Conservation (phyloP, 1,140 invertebrate genomes). For the Olivierus martensii region DNA sequence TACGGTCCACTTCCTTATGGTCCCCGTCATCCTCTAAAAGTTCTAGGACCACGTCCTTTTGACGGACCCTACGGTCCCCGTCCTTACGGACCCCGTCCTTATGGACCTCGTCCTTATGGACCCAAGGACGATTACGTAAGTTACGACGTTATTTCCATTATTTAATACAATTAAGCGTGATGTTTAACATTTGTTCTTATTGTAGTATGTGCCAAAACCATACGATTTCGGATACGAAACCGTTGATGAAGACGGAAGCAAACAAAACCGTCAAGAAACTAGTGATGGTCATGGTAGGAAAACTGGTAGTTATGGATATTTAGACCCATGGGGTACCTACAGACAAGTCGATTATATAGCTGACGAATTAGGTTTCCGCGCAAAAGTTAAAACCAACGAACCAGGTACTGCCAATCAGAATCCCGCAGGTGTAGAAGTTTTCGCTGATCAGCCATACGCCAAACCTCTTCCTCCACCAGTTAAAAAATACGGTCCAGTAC, state of each 20-base stretch:
- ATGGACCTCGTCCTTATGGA: too few species aligned
- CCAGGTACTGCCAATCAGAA: constrained; percentile 5
- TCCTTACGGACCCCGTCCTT: too few species aligned
- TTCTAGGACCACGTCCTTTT: too few species aligned
- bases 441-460: neutral
- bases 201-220: neutral
- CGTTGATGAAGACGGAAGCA: constrained; percentile 2
- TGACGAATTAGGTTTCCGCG: constrained; percentile 3
- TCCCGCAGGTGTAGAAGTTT: constrained; percentile 7
- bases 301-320: neutral
- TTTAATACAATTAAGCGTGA: too few species aligned
- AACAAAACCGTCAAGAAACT: neutral
- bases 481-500: too few species aligned
- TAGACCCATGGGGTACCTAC: neutral
- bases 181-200: too few species aligned
- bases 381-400: constrained; percentile 12
- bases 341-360: constrained; percentile 5
- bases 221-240: constrained; percentile 3
- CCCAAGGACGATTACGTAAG: too few species aligned
- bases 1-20: too few species aligned
- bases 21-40: too few species aligned
- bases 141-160: too few species aligned
- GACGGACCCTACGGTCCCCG: too few species aligned
- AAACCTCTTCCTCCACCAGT: too few species aligned
- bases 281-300: neutral